Evolutionary conservation across 2,113 vertebrate genomes (phyloP).

Genomic region (Pterophyllum scalare): DNA sequence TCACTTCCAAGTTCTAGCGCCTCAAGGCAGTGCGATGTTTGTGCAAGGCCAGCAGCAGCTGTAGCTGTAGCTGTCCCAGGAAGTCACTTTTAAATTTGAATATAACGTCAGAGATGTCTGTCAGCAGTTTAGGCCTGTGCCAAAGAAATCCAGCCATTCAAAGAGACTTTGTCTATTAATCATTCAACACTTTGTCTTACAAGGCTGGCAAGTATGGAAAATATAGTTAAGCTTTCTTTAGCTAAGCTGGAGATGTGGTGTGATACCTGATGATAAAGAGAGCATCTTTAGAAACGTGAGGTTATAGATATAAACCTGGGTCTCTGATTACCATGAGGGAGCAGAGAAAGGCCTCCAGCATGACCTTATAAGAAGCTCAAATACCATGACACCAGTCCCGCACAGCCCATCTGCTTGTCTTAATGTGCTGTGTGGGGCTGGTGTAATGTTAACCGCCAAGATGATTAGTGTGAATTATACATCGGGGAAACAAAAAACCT

Average conservation of each 20-base stretch:
- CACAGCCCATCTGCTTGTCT: too few species aligned
- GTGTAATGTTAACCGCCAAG: background rate
- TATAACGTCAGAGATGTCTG: background rate
- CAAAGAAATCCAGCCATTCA: background rate
- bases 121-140: background rate
- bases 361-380: too few species aligned
- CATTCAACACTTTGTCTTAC: background rate
- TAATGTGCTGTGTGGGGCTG: too few species aligned
- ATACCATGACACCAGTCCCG: too few species aligned
- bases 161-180: background rate
- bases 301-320: background rate
- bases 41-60: background rate
- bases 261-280: background rate
- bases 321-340: background rate
- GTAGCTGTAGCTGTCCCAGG: conserved; percentile 27
- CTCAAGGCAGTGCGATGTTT: conserved; percentile 18
- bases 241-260: background rate
- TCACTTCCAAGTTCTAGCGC: conserved; percentile 19
- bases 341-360: background rate
- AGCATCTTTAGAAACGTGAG: background rate
- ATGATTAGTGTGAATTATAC: background rate
- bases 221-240: background rate
- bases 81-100: conserved; percentile 28
- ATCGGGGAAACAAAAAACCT: background rate
- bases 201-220: background rate